Evolutionary conservation across 2,888 invertebrate species (phyloP).

Genomic region (Drosophila neutralis): DNA sequence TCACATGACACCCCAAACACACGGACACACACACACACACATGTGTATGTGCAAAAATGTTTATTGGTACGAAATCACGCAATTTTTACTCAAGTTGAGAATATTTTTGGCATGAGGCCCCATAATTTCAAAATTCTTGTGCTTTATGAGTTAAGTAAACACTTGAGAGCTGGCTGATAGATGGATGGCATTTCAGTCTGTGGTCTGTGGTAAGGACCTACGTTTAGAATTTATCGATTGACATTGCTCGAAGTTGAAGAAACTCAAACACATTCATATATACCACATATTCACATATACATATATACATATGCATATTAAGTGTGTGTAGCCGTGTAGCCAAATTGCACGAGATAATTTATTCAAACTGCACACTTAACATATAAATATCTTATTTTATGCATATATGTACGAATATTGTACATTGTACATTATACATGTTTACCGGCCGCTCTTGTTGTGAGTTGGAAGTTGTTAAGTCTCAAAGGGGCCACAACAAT

Average conservation of each 20-base stretch:
- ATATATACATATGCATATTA: conserved; percentile 27
- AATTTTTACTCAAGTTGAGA: conserved; percentile 55
- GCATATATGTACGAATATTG: neutral
- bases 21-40: neutral
- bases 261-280: neutral
- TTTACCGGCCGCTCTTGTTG: conserved; percentile 3
- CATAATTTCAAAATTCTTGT: conserved; percentile 27
- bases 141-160: conserved; percentile 38
- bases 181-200: conserved; percentile 11
- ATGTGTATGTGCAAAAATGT: conserved; percentile 6
- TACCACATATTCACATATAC: conserved; percentile 22
- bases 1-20: neutral
- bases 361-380: conserved; percentile 60
- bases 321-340: conserved; percentile 7
- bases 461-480: conserved; percentile 30
- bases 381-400: conserved; percentile 6
- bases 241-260: conserved; percentile 23
- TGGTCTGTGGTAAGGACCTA: conserved; percentile 34
- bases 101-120: conserved; percentile 6
- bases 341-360: conserved; percentile 47
- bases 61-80: conserved; percentile 35
- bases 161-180: conserved; percentile 6
- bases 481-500: conserved; percentile 13
- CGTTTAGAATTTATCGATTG: conserved; percentile 68
- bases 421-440: neutral